Evolutionary conservation across 2,888 invertebrate species (phyloP).

Genomic region (Mesopsocus fuscifrons): DNA sequence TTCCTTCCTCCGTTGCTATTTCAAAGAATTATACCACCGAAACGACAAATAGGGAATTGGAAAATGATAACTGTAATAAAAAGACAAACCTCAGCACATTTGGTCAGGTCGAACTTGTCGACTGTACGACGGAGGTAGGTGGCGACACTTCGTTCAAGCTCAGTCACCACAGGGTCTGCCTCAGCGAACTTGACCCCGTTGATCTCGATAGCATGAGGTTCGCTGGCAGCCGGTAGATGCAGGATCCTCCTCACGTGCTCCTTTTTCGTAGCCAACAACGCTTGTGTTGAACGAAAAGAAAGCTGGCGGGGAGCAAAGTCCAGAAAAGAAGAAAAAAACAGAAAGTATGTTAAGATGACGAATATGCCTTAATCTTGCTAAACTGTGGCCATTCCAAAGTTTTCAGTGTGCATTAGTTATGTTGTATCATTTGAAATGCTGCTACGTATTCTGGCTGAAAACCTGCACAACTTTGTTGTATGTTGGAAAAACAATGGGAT

Average conservation of each 20-base stretch:
- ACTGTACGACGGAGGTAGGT: constrained; percentile 47
- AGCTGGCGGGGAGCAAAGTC: constrained; percentile 28
- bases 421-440: no score
- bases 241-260: constrained; percentile 49
- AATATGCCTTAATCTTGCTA: no score
- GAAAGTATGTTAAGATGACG: neutral
- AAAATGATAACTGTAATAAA: no score
- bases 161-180: constrained; percentile 23
- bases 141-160: constrained; percentile 37
- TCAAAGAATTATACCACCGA: no score
- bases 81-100: constrained; percentile 30
- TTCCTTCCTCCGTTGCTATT: no score
- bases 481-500: no score
- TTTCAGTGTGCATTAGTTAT: no score
- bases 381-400: no score
- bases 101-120: constrained; percentile 38
- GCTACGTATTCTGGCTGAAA: no score
- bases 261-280: constrained; percentile 51
- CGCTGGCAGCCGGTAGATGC: constrained; percentile 21
- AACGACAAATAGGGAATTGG: no score
- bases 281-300: constrained; percentile 50
- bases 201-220: constrained; percentile 14
- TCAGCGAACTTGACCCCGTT: constrained; percentile 1
- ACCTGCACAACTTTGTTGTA: no score
- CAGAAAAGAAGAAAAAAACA: neutral